Conservation (phyloP, 2,113 vertebrate species). For the Desmodus rotundus region DNA sequence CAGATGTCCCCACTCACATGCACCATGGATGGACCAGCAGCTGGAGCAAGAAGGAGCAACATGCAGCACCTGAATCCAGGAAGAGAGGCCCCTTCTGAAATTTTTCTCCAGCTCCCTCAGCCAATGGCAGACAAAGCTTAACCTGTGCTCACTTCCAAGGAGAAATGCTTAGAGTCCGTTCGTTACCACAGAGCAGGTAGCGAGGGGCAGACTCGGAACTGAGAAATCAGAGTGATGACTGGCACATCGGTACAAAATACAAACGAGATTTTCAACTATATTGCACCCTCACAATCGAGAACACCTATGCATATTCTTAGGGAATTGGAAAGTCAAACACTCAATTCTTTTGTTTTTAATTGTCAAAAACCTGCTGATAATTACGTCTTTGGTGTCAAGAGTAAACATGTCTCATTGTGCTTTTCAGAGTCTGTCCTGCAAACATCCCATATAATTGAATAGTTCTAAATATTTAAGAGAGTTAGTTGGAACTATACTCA, state of each 20-base stretch:
- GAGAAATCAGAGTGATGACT: neutral
- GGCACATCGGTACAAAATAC: neutral
- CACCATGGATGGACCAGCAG: neutral
- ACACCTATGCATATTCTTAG: neutral
- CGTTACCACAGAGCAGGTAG: neutral
- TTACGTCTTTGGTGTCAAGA: neutral
- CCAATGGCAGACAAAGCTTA: neutral
- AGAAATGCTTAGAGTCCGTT: neutral
- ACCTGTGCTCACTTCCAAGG: neutral
- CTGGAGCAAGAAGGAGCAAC: neutral
- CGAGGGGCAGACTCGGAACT: neutral
- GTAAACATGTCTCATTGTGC: neutral
- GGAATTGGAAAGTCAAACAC: neutral
- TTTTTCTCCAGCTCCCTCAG: neutral
- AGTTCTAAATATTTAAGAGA: constrained; percentile 8
- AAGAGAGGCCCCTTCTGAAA: neutral
- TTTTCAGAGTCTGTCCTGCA: neutral
- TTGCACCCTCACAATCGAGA: neutral
- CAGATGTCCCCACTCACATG: neutral
- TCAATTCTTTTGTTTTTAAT: neutral
- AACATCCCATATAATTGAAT: neutral
- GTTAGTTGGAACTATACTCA: neutral
- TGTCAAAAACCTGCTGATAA: neutral
- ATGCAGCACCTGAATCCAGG: neutral
- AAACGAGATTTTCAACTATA: neutral